A percentile compares a stretch with the other conserved stretches of the same genome.
These are phyloP conservation scores for Myripristis murdjan DNA, from an alignment of 2,797 vertebrate species.

Conservation along the genomic window DNA sequence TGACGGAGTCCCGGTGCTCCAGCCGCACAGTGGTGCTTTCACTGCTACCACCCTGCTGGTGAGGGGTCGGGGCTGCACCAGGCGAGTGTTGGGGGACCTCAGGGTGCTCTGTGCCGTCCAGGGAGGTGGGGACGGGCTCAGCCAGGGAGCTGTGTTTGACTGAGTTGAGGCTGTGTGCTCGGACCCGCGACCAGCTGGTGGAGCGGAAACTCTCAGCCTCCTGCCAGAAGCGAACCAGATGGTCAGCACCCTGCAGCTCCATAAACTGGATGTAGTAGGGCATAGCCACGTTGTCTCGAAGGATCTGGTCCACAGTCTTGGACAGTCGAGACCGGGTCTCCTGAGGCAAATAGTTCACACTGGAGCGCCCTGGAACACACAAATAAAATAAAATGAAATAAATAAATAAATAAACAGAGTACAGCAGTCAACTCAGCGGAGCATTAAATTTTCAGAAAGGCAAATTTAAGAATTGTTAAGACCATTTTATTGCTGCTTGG, in stretches of 20 bases:
- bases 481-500: no score
- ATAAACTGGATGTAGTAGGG: conserved; percentile 96
- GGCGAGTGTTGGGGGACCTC: conserved; percentile 39
- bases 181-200: conserved; percentile 94
- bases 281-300: conserved; percentile 91
- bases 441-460: not conserved
- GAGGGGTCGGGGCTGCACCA: conserved; percentile 38
- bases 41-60: conserved; percentile 71
- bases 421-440: no score
- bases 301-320: conserved; percentile 95
- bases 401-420: no score
- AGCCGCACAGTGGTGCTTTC: conserved; percentile 42
- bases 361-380: conserved; percentile 91
- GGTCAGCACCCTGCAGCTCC: conserved; percentile 92
- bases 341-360: conserved; percentile 94
- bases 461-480: no score
- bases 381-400: conserved; percentile 2
- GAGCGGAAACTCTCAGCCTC: conserved; percentile 97
- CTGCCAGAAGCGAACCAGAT: conserved; percentile 96
- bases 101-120: conserved; percentile 65
- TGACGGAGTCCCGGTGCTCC: conserved; percentile 64
- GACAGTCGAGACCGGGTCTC: conserved; percentile 97
- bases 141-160: conserved; percentile 97
- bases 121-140: conserved; percentile 85
- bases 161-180: conserved; percentile 96